Evolutionary conservation across 2,113 vertebrate genomes (phyloP).

Genomic region (Toxostoma redivivum): DNA sequence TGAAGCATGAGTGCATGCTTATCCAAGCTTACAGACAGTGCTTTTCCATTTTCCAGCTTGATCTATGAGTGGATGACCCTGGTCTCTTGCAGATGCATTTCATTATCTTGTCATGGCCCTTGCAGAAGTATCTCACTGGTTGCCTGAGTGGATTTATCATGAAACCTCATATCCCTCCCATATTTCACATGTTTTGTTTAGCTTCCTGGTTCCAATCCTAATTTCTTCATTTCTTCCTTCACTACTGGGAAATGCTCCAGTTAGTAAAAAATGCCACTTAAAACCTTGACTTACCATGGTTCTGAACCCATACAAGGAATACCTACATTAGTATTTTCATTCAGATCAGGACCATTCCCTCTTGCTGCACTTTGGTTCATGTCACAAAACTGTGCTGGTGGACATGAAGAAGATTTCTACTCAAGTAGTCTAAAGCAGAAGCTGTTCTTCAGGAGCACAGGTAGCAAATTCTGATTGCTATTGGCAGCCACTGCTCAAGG

Average conservation of each 20-base stretch:
- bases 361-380: neutral
- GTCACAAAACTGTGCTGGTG: neutral
- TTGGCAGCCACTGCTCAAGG: fast-evolving
- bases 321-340: neutral
- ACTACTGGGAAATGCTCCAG: neutral
- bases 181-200: neutral
- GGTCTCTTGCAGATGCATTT: neutral
- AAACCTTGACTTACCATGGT: neutral
- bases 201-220: neutral
- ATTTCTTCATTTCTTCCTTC: neutral
- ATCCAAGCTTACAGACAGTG: neutral
- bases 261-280: neutral
- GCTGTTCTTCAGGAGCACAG: neutral
- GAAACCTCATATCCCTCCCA: neutral
- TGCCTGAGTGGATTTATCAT: neutral
- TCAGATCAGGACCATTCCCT: neutral
- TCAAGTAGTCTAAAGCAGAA: neutral
- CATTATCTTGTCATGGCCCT: neutral
- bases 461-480: neutral
- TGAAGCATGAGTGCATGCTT: neutral
- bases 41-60: neutral
- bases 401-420: neutral
- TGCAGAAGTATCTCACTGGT: neutral
- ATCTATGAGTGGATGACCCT: neutral
- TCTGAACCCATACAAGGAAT: neutral